Evolutionary conservation across 1,140 invertebrate genomes (phyloP).

Genomic region (Nylanderia fulva): DNA sequence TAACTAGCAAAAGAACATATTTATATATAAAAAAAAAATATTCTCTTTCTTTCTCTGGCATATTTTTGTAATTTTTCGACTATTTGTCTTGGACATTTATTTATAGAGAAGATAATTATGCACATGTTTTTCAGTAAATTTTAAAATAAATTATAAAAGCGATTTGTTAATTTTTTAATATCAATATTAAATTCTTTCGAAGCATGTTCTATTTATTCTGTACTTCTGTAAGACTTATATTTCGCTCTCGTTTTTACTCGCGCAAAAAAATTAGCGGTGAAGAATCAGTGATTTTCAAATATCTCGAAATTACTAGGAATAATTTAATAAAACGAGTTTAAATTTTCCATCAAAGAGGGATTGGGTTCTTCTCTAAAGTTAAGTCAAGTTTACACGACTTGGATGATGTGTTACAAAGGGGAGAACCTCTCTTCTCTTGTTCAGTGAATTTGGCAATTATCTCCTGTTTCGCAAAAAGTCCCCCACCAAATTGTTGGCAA

Average conservation of each 20-base stretch:
- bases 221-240: not conserved
- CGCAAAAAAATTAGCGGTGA: not conserved
- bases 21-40: too few relatives aligned
- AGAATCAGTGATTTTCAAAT: not conserved
- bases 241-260: not conserved
- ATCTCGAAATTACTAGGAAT: constrained; percentile 31
- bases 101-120: not conserved
- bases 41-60: too few relatives aligned
- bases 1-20: not conserved
- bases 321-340: constrained; percentile 13
- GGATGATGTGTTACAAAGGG: not conserved
- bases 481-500: not conserved
- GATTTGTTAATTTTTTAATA: too few relatives aligned
- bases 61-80: not conserved
- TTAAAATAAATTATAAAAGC: too few relatives aligned
- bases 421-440: constrained; percentile 20
- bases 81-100: not conserved
- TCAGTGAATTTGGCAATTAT: constrained; percentile 4
- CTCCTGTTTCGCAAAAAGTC: constrained; percentile 7
- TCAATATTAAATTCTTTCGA: too few relatives aligned
- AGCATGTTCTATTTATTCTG: too few relatives aligned
- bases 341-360: not conserved
- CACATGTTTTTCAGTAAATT: too few relatives aligned
- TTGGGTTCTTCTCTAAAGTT: not conserved
- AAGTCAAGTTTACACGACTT: not conserved